Base-by-base conservation (phyloP, 2,888 invertebrate genomes). In the Ornithoptera priamus region DNA sequence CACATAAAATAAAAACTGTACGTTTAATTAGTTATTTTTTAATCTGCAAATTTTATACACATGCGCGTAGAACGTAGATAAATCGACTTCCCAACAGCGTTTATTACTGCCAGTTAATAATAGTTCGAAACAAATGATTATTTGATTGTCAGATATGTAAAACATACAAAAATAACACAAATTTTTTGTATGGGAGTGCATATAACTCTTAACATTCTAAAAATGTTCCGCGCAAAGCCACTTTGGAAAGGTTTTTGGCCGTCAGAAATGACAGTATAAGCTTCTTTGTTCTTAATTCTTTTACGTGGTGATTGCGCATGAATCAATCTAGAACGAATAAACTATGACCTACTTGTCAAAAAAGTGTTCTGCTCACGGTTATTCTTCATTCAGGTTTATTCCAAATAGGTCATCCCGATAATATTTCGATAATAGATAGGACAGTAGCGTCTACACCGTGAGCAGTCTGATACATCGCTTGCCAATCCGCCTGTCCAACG, bases 311-410 rank as follows among this genome's bases (percentile, higher is more conserved):
- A 17, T 7, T 50, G 50, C 2, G 18, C 18, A 18, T n/a, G 8
- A 53, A 53, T 4, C 7, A n/a, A 18, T 7, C 53, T 18, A 53
- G 18, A 53, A 53, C 18, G n/a, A n/a, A 5, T 50, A 12, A n/a
- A 53, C 15, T 53, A 6, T n/a, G 53, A 5, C 1, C n/a, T 6
- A n/a, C 5, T n/a, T 53, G 3, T 8, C 6, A 18, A 53, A 53
- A 53, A 53, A 53, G 6, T 53, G n/a, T 12, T 53, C n/a, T 53
- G 53, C 8, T n/a, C 53, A 53, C 15, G n/a, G 53, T 5, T 15
- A 15, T 3, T 18, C 6, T 53, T 53, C 53, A 53, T 53, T 6
- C 53, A 53, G n/a, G n/a, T 53, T 75, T 75, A 65, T 71, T 67
- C 72, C 68, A 62, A 42, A 53, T 53, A 53, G 53, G 53, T 53